Evolutionary conservation across 2,888 invertebrate species (phyloP), one percentile per base, ranked within the genome.

Genomic region (Lycocerus yunnanus): DNA sequence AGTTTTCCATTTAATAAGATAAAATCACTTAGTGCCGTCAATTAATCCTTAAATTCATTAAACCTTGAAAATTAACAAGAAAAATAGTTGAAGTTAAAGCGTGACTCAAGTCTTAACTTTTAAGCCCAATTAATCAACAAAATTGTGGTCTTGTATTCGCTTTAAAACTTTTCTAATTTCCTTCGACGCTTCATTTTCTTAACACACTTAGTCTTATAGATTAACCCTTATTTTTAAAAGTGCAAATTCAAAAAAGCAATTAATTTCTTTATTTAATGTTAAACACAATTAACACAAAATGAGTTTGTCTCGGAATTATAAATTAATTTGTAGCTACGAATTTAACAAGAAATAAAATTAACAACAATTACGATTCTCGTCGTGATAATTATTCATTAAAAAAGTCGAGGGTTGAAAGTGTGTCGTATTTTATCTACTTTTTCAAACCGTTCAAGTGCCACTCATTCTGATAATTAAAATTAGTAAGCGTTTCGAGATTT

Each of bases 91-190:
- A 43, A 43, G 43, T 43, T 43, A 43, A 43, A 43, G 43, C 43
- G 43, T 43, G 43, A 43, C 43, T 43, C 2, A 11, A n/a, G 43
- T n/a, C 43, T 43, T 43, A 43, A 43, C 43, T 21, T 68, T 68
- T 58, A 60, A 60, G 60, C 18, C 14, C 21, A 60, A 68, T 60
- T 68, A 60, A 60, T 59, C 24, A 60, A n/a, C 21, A 60, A 68
- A 60, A 68, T 16, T 60, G 59, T 20, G 60, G 60, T 21, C 13
- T 59, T 14, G 60, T 60, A 59, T 27, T 68, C n/a, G 15, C 59
- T 68, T 68, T 24, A 68, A 60, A 68, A 68, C 15, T 68, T 68
- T 68, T 68, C 68, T 68, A 68, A 68, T 68, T 68, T 68, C 15
- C 68, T 18, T 15, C 15, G 21, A 15, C 59, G 10, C 24, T 24